These are phyloP conservation scores for Ceriagrion tenellum DNA, from an alignment of 2,888 invertebrate species.

Conservation along the genomic window DNA sequence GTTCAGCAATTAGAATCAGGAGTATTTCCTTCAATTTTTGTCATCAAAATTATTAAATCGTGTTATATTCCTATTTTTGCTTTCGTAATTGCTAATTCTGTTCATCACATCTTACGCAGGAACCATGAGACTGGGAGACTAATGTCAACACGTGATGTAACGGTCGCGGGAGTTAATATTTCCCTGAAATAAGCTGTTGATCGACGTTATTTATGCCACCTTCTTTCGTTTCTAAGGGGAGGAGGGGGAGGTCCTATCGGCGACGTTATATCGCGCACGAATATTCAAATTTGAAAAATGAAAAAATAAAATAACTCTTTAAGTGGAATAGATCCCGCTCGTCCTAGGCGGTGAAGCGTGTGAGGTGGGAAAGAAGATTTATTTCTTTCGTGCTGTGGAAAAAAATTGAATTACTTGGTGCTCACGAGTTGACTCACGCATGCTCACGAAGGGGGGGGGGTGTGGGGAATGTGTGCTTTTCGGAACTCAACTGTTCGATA, in stretches of 20 bases:
- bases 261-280: not conserved
- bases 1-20: too few relatives aligned
- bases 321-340: not conserved
- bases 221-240: not conserved
- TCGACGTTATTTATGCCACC: not conserved
- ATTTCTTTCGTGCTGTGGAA: not conserved
- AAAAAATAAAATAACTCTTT: not conserved
- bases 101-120: too few relatives aligned
- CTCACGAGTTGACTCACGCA: not conserved
- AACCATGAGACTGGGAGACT: not conserved
- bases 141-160: not conserved
- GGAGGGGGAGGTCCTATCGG: not conserved
- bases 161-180: not conserved
- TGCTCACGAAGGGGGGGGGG: not conserved
- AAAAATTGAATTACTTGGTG: not conserved
- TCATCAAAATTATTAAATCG: too few relatives aligned
- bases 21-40: too few relatives aligned
- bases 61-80: too few relatives aligned
- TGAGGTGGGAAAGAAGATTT: not conserved
- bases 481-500: not conserved
- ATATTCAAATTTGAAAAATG: not conserved
- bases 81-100: too few relatives aligned
- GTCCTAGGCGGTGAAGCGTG: not conserved
- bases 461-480: not conserved
- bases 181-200: slow-evolving; percentile 22